Evolutionary conservation across 2,888 invertebrate species (phyloP).

Genomic region (Eustalomyia histrio): DNA sequence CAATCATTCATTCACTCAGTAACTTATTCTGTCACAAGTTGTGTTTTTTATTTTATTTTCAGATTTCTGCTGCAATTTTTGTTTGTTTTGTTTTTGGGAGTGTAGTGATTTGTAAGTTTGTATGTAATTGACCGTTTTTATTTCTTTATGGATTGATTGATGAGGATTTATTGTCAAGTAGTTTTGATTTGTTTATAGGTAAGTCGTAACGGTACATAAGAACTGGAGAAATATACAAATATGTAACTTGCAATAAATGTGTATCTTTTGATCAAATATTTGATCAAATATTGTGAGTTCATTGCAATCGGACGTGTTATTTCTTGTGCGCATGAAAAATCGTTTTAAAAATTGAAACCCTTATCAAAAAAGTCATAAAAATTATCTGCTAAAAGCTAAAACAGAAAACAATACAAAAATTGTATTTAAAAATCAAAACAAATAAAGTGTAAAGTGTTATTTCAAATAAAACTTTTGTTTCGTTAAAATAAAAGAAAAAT

Average conservation of each 20-base stretch:
- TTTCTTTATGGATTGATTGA: conserved; percentile 46
- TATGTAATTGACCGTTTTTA: conserved; percentile 30
- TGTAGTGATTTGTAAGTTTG: conserved; percentile 40
- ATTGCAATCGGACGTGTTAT: no score
- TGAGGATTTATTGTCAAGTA: conserved; percentile 42
- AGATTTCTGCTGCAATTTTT: conserved; percentile 8
- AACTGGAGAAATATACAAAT: neutral
- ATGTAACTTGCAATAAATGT: neutral
- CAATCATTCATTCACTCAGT: conserved; percentile 56
- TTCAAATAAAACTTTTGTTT: no score
- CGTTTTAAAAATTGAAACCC: no score
- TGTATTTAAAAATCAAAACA: no score
- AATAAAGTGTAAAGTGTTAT: no score
- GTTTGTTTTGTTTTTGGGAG: conserved; percentile 32
- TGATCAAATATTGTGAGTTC: no score
- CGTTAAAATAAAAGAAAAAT: no score
- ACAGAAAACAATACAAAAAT: no score
- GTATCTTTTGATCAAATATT: no score
- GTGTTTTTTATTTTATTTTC: conserved; percentile 10
- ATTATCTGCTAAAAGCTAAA: no score
- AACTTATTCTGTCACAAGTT: conserved; percentile 58
- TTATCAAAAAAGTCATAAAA: no score
- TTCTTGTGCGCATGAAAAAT: no score
- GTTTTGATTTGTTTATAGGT: conserved; percentile 34
- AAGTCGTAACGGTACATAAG: neutral